These are phyloP conservation scores for Ochropleura leucogaster DNA, from an alignment of 2,888 invertebrate genomes.

Conservation along the genomic window DNA sequence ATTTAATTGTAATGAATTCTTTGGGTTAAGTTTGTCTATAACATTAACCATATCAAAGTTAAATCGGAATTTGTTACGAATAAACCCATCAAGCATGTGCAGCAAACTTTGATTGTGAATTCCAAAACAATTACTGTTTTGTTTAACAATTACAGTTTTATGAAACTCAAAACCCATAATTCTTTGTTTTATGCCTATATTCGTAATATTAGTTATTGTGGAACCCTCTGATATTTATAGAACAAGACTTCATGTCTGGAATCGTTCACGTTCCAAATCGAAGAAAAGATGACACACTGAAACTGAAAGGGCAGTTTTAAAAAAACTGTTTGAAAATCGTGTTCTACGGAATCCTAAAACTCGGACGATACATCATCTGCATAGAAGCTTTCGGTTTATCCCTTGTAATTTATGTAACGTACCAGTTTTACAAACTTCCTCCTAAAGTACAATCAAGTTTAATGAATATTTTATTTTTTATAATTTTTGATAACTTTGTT, in stretches of 20 bases:
- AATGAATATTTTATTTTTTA: slow-evolving; percentile 35
- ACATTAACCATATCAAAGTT: slow-evolving; percentile 37
- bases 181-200: not conserved
- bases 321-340: slow-evolving; percentile 3
- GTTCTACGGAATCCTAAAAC: slow-evolving; percentile 41
- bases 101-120: slow-evolving; percentile 25
- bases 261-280: not conserved
- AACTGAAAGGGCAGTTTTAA: slow-evolving; percentile 8
- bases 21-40: slow-evolving; percentile 27
- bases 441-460: slow-evolving; percentile 32
- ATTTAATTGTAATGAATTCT: slow-evolving; percentile 27
- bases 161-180: not conserved
- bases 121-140: slow-evolving; percentile 16
- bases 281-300: not conserved
- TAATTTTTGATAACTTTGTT: not conserved
- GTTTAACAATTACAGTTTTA: not conserved
- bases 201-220: not conserved
- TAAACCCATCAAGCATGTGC: slow-evolving; percentile 44
- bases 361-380: slow-evolving; percentile 57
- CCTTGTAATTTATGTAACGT: slow-evolving; percentile 59
- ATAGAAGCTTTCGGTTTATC: slow-evolving; percentile 51
- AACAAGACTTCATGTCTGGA: not conserved
- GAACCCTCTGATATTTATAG: not conserved
- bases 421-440: slow-evolving; percentile 52
- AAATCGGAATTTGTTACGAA: slow-evolving; percentile 44